These are phyloP conservation scores for Ypsolopha sequella DNA, from an alignment of 2,888 invertebrate species.

Conservation along the genomic window DNA sequence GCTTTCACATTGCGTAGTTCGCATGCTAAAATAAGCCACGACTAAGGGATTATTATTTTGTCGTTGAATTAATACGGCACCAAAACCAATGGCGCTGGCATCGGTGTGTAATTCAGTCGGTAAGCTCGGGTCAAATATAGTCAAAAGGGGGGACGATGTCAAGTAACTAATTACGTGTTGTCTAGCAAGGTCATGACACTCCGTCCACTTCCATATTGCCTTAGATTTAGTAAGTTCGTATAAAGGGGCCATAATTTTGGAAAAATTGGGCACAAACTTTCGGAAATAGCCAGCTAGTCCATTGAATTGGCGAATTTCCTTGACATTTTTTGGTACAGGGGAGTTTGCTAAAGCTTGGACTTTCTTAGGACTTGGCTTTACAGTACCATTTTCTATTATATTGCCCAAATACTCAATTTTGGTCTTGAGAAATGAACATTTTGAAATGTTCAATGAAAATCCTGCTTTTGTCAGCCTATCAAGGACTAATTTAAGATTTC, in stretches of 20 bases:
- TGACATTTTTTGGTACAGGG: background rate
- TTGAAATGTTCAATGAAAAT: too few relatives aligned
- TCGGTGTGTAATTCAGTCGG: slow-evolving; percentile 12
- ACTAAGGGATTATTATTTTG: background rate
- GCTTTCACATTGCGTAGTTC: too few relatives aligned
- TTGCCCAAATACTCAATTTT: too few relatives aligned
- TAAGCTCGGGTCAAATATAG: slow-evolving; percentile 7
- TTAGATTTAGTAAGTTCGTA: slow-evolving; percentile 2
- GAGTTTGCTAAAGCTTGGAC: slow-evolving; percentile 2
- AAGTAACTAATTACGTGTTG: slow-evolving; percentile 6
- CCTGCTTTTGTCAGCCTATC: too few relatives aligned
- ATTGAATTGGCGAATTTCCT: background rate
- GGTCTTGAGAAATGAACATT: too few relatives aligned
- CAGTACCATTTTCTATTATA: slow-evolving; percentile 8
- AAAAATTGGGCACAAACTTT: background rate
- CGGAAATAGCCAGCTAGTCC: background rate
- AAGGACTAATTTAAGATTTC: too few relatives aligned
- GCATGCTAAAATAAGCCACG: slow-evolving; percentile 8
- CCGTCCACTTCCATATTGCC: slow-evolving; percentile 9
- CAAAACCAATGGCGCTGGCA: slow-evolving; percentile 11
- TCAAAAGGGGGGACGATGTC: slow-evolving; percentile 8
- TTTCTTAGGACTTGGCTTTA: slow-evolving; percentile 10
- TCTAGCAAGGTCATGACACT: slow-evolving; percentile 6
- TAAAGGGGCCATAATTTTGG: background rate
- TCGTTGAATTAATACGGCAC: slow-evolving; percentile 9